Conservation (phyloP, 2,113 vertebrate species). For the Myotis yumanensis region DNA sequence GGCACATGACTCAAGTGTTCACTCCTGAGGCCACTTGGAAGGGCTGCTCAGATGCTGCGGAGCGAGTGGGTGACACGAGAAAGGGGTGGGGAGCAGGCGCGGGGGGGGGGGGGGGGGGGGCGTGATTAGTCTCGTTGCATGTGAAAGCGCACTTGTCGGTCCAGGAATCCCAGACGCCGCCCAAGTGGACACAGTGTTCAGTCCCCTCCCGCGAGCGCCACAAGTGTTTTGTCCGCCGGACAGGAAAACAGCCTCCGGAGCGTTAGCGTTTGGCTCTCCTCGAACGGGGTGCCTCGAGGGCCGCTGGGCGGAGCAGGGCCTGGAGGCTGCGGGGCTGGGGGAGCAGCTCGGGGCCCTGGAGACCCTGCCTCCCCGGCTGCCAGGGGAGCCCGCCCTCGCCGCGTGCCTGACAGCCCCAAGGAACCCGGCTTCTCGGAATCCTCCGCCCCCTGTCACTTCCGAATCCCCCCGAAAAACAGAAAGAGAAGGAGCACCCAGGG, state of each 20-base stretch:
- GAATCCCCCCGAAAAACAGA: neutral
- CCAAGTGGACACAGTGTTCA: constrained; percentile 83
- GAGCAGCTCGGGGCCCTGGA: accelerated
- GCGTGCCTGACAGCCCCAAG: neutral
- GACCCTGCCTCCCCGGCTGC: neutral
- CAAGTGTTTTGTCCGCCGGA: too few species aligned
- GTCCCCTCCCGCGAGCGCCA: constrained; percentile 70
- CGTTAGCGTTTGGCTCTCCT: constrained; percentile 47
- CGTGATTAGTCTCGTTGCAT: constrained; percentile 69
- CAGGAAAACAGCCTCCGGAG: constrained; percentile 80
- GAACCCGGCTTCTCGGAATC: neutral
- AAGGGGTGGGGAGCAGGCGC: neutral
- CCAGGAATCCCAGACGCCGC: constrained; percentile 73
- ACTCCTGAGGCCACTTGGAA: constrained; percentile 52
- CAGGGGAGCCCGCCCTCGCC: neutral
- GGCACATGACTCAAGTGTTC: neutral
- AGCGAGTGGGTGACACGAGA: neutral
- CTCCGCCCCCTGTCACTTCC: accelerated
- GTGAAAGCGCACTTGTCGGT: constrained; percentile 74
- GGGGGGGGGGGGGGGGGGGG: neutral
- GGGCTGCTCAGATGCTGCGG: neutral
- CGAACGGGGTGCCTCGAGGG: neutral
- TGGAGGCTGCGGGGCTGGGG: accelerated
- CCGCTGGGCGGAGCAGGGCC: neutral
- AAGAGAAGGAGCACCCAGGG: neutral